Conservation (phyloP, 2,113 vertebrate genomes). For the Clarias macrocephalus region DNA sequence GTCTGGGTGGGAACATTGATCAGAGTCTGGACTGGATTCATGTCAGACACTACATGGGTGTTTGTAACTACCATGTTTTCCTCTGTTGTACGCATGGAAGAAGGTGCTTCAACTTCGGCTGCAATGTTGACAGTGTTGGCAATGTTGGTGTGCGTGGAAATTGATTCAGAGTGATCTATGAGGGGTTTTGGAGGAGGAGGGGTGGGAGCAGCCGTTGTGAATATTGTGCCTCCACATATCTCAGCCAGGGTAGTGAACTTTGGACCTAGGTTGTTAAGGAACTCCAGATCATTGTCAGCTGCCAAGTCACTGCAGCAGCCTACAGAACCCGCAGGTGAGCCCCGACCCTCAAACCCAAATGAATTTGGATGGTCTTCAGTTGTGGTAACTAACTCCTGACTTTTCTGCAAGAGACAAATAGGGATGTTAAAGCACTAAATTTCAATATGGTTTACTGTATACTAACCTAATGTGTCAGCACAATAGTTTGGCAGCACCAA, state of each 20-base stretch:
- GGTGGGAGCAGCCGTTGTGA: conserved; percentile 30
- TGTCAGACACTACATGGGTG: conserved; percentile 15
- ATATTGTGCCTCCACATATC: conserved; percentile 79
- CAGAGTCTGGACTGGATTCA: background rate
- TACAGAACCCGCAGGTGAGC: conserved; percentile 79
- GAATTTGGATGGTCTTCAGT: conserved; percentile 74
- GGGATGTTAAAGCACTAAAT: background rate
- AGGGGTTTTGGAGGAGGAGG: conserved; percentile 38
- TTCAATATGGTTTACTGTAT: background rate
- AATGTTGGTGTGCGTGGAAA: conserved; percentile 26
- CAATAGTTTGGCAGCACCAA: background rate
- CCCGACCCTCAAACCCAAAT: conserved; percentile 80
- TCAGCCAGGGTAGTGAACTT: conserved; percentile 90
- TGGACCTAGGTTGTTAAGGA: conserved; percentile 80
- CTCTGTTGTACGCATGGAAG: conserved; percentile 19
- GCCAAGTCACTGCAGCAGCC: conserved; percentile 83
- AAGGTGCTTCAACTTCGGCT: background rate
- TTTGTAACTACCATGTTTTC: conserved; percentile 28
- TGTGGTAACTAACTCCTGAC: background rate
- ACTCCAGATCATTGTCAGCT: conserved; percentile 77
- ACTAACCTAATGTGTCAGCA: background rate
- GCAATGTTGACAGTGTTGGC: conserved; percentile 13
- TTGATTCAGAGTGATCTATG: background rate
- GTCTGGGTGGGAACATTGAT: conserved; percentile 47
- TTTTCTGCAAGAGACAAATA: conserved; percentile 48